Evolutionary conservation across 1,140 invertebrate genomes (phyloP).

Genomic region (Harpegnathos saltator): DNA sequence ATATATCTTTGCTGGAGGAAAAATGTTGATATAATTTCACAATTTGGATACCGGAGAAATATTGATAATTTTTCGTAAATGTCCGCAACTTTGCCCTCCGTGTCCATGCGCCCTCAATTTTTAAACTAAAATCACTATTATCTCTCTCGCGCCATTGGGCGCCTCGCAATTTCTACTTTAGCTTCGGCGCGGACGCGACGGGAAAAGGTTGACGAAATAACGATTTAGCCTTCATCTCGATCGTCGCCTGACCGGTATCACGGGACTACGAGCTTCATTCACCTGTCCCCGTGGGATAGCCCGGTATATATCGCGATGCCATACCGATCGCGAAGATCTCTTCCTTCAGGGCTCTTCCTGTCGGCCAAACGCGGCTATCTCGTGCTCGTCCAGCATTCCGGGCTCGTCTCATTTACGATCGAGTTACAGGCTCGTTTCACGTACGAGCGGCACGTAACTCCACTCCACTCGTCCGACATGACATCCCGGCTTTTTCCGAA

Average conservation of each 20-base stretch:
- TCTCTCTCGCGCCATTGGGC: not conserved
- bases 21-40: too few relatives aligned
- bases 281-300: slow-evolving; percentile 53
- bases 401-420: slow-evolving; percentile 72
- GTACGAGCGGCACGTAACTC: slow-evolving; percentile 66
- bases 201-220: slow-evolving; percentile 39
- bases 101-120: not conserved
- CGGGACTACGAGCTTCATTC: slow-evolving; percentile 43
- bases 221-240: slow-evolving; percentile 50
- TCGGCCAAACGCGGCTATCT: slow-evolving; percentile 49
- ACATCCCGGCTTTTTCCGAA: slow-evolving; percentile 50
- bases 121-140: not conserved
- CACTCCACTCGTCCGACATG: slow-evolving; percentile 44
- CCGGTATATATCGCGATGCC: slow-evolving; percentile 54
- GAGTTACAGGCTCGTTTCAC: slow-evolving; percentile 68
- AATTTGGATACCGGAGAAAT: too few relatives aligned
- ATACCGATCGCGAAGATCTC: slow-evolving; percentile 61
- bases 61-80: too few relatives aligned
- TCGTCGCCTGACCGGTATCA: slow-evolving; percentile 20
- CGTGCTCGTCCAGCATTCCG: slow-evolving; percentile 63
- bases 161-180: slow-evolving; percentile 14
- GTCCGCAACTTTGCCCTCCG: too few relatives aligned
- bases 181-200: not conserved
- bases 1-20: too few relatives aligned
- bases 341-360: slow-evolving; percentile 64